Percentiles rank a stretch among this genome's conserved stretches.
These are phyloP conservation scores for Tridacna crocea DNA, from an alignment of 2,888 invertebrate species.

Conservation along the genomic window DNA sequence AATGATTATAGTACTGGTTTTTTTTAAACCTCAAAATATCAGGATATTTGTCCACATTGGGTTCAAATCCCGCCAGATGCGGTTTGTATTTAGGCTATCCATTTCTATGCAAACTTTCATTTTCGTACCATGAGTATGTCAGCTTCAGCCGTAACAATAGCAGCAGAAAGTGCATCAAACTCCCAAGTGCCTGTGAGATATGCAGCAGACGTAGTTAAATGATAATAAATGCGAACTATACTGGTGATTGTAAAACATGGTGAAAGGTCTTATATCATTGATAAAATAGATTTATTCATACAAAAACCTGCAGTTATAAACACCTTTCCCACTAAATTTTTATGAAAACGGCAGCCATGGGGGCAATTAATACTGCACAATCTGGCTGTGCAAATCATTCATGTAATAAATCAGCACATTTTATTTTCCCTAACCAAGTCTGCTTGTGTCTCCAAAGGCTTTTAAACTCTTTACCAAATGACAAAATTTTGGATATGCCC, in stretches of 20 bases:
- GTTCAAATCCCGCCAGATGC: too few species aligned
- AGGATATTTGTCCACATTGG: too few species aligned
- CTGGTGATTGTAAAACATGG: conserved; percentile 6
- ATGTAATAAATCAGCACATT: conserved; percentile 10
- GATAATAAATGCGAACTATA: conserved; percentile 16
- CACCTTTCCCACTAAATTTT: conserved; percentile 22
- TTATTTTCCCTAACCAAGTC: not conserved
- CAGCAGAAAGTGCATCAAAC: not conserved
- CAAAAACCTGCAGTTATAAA: conserved; percentile 15
- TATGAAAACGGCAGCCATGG: not conserved
- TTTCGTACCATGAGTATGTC: too few species aligned
- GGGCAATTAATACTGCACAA: conserved; percentile 18
- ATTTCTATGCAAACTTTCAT: too few species aligned
- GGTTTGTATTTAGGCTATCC: too few species aligned
- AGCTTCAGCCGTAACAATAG: not conserved
- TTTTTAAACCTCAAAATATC: too few species aligned
- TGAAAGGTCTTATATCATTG: conserved; percentile 17
- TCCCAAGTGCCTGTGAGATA: not conserved
- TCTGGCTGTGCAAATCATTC: conserved; percentile 23
- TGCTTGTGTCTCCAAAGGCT: too few species aligned
- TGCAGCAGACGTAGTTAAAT: not conserved
- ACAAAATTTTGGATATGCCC: too few species aligned
- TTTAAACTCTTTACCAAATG: too few species aligned
- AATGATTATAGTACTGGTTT: too few species aligned
- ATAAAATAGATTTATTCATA: conserved; percentile 15